Conservation (phyloP, 2,888 invertebrate species). For the Drosophila tanythrix region DNA sequence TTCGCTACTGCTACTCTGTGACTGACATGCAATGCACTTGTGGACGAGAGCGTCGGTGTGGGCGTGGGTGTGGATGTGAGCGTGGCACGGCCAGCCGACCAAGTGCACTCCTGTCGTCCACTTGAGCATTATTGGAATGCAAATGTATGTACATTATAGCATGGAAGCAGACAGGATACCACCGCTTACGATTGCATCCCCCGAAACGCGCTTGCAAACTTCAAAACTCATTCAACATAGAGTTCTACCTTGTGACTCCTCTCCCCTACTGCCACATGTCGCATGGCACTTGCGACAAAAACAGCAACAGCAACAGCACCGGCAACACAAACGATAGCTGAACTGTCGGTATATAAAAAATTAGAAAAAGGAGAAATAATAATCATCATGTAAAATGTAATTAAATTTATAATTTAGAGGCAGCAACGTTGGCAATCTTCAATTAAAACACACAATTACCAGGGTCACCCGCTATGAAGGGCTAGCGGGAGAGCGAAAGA, state of each 20-base stretch:
- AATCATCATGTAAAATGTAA: conserved; percentile 77
- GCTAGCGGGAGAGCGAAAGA: background rate
- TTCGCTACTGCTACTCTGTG: conserved; percentile 50
- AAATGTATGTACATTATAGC: conserved; percentile 80
- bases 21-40: conserved; percentile 73
- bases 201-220: conserved; percentile 61
- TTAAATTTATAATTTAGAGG: conserved; percentile 77
- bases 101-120: conserved; percentile 76
- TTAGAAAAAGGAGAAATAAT: conserved; percentile 28
- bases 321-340: conserved; percentile 26
- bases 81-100: conserved; percentile 43
- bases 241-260: conserved; percentile 10
- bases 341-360: conserved; percentile 23
- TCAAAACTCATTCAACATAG: conserved; percentile 75
- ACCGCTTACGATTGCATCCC: conserved; percentile 10
- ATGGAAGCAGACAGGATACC: conserved; percentile 21
- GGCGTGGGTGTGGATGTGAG: conserved; percentile 39
- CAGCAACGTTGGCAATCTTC: conserved; percentile 72
- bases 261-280: conserved; percentile 17
- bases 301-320: conserved; percentile 20
- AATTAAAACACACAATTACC: conserved; percentile 77
- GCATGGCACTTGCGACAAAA: conserved; percentile 31
- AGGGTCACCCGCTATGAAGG: conserved; percentile 58
- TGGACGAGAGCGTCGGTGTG: conserved; percentile 44
- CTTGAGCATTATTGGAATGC: conserved; percentile 83